Conservation (phyloP, 2,888 invertebrate species). For the Glaucopsyche alexis region DNA sequence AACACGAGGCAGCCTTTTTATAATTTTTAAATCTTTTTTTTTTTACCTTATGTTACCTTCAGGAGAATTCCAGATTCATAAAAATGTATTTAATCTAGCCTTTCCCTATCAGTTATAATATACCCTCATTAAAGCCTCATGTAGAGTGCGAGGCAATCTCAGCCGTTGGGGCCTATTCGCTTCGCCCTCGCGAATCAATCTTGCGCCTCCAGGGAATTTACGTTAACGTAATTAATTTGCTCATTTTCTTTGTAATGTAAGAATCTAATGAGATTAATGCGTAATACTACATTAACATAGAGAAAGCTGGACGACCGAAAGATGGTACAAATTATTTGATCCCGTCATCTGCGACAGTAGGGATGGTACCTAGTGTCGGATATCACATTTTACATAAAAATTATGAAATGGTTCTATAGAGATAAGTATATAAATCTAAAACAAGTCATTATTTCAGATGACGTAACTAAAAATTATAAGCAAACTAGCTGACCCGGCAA, state of each 20-base stretch:
- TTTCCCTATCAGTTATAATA: slow-evolving; percentile 9
- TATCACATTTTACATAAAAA: too few species aligned
- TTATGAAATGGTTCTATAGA: too few species aligned
- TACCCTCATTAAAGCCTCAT: slow-evolving; percentile 17
- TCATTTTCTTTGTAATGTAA: slow-evolving; percentile 26
- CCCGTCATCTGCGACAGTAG: neutral
- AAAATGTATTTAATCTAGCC: neutral
- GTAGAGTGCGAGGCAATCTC: slow-evolving; percentile 21
- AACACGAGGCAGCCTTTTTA: too few species aligned
- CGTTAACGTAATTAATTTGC: slow-evolving; percentile 26
- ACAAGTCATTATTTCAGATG: too few species aligned
- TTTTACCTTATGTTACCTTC: too few species aligned
- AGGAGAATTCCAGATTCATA: neutral
- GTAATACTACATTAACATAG: neutral
- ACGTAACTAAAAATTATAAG: too few species aligned
- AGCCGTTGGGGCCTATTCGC: slow-evolving; percentile 17
- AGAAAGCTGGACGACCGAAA: neutral
- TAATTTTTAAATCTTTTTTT: too few species aligned
- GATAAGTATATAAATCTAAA: too few species aligned
- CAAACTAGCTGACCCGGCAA: too few species aligned
- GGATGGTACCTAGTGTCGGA: neutral
- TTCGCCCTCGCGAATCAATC: slow-evolving; percentile 27
- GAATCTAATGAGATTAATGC: slow-evolving; percentile 21
- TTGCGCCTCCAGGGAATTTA: slow-evolving; percentile 26
- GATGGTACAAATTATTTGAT: neutral